A percentile compares a stretch with the other conserved stretches of the same genome.
These are phyloP conservation scores for Caiman crocodilus DNA, from an alignment of 2,797 vertebrate genomes.

Conservation along the genomic window DNA sequence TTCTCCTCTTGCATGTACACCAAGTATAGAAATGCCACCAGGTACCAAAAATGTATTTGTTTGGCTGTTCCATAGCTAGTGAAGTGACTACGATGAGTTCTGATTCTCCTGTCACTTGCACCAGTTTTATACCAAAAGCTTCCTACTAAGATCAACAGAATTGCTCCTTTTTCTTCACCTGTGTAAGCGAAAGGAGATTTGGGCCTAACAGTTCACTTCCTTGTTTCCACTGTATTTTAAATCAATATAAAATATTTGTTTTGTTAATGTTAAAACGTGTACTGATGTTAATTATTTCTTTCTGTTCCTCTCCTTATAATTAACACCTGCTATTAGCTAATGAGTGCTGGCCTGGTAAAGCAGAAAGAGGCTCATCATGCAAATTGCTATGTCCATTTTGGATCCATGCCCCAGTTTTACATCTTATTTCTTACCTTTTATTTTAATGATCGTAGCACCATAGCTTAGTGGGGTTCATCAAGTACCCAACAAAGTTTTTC, in stretches of 20 bases:
- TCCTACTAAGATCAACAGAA: neutral
- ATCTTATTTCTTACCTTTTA: rapidly evolving
- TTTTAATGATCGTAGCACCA: neutral
- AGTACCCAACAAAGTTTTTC: neutral
- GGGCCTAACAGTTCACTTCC: neutral
- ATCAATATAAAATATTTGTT: neutral
- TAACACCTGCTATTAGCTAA: neutral
- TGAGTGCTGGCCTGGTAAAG: neutral
- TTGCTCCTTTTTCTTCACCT: neutral
- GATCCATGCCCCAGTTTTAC: rapidly evolving
- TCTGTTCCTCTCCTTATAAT: neutral
- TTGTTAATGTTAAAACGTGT: neutral
- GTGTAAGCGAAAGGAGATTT: neutral
- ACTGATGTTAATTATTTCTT: neutral
- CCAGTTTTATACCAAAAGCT: neutral
- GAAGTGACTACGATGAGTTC: neutral
- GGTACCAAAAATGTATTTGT: neutral
- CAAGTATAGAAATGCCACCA: neutral
- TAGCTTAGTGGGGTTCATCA: neutral
- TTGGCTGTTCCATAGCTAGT: rapidly evolving
- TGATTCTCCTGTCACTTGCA: neutral
- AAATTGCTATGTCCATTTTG: neutral
- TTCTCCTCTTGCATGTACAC: neutral
- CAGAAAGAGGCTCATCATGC: neutral
- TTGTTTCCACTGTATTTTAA: neutral